Percentiles rank a stretch among this genome's conserved stretches.
These are phyloP conservation scores for Trichomycterus rosablanca DNA, from an alignment of 2,113 vertebrate species.

Conservation along the genomic window DNA sequence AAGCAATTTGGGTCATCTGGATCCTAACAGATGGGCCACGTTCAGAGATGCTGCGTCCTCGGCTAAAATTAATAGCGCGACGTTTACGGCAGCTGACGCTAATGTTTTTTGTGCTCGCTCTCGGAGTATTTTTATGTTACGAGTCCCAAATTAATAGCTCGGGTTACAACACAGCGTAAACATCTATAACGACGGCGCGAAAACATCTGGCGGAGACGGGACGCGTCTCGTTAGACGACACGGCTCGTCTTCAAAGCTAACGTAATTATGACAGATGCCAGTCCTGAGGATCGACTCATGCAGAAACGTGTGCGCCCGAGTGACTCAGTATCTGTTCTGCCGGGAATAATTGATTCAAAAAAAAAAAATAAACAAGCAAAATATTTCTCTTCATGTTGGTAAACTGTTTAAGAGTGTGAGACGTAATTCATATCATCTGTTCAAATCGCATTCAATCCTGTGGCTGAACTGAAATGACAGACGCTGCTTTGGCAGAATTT, in stretches of 20 bases:
- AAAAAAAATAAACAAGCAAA: constrained; percentile 14
- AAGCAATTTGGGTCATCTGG: constrained; percentile 41
- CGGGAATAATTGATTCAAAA: constrained; percentile 29
- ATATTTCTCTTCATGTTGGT: constrained; percentile 31
- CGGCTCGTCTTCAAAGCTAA: constrained; percentile 38
- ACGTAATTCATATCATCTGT: constrained; percentile 1
- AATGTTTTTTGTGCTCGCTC: constrained; percentile 40
- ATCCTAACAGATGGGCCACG: constrained; percentile 42
- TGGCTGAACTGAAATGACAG: not conserved
- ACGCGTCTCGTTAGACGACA: constrained; percentile 44
- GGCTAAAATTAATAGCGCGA: constrained; percentile 42
- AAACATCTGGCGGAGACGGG: constrained; percentile 51
- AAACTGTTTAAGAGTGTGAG: constrained; percentile 32
- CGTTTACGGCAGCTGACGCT: constrained; percentile 40
- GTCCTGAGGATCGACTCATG: constrained; percentile 29
- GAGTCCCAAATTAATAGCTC: constrained; percentile 40
- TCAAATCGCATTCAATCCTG: constrained; percentile 5
- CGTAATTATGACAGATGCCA: constrained; percentile 43
- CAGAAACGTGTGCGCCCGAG: constrained; percentile 18
- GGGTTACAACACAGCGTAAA: constrained; percentile 53
- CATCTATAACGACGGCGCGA: constrained; percentile 50
- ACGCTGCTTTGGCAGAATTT: not conserved
- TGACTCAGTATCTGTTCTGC: constrained; percentile 24
- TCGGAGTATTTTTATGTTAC: constrained; percentile 37
- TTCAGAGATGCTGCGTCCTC: constrained; percentile 33